A percentile compares a stretch with the other conserved stretches of the same genome.
phyloP scores from a whole-genome alignment of 2,888 invertebrate genomes.

The Odontocerum albicorne region DNA sequence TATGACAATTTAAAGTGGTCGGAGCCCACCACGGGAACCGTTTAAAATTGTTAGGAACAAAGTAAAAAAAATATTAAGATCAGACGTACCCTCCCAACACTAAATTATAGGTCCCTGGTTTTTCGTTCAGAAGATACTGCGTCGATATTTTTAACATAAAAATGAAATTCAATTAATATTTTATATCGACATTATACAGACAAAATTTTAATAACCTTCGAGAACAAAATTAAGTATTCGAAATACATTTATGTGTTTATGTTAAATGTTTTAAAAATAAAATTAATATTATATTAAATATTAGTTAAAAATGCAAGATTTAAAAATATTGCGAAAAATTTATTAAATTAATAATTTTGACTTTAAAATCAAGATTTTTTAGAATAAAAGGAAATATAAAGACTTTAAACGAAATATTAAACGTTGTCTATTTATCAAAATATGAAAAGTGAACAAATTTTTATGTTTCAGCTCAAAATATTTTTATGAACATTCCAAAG shows the following conservation, averaged over 20 bases:
- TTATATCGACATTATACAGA: not conserved
- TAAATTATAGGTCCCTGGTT: slow-evolving; percentile 35
- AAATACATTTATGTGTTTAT: not conserved
- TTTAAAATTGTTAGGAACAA: slow-evolving; percentile 46
- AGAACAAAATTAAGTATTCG: not conserved
- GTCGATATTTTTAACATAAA: slow-evolving; percentile 9
- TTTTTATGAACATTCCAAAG: no score
- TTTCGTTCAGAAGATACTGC: slow-evolving; percentile 19
- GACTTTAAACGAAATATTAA: no score
- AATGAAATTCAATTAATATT: not conserved
- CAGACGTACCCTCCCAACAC: slow-evolving; percentile 18
- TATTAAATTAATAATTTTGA: not conserved
- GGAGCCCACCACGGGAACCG: slow-evolving; percentile 60
- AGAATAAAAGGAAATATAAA: not conserved
- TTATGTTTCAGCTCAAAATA: no score
- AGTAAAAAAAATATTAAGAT: slow-evolving; percentile 24
- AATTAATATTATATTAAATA: no score
- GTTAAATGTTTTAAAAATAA: no score
- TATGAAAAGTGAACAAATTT: no score
- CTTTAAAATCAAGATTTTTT: not conserved
- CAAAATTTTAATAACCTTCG: not conserved
- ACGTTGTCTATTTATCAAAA: no score
- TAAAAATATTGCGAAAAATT: no score
- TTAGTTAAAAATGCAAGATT: no score
- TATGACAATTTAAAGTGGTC: slow-evolving; percentile 64